phyloP scores from a whole-genome alignment of 1,140 invertebrate species.

The Calliopsis andreniformis region DNA sequence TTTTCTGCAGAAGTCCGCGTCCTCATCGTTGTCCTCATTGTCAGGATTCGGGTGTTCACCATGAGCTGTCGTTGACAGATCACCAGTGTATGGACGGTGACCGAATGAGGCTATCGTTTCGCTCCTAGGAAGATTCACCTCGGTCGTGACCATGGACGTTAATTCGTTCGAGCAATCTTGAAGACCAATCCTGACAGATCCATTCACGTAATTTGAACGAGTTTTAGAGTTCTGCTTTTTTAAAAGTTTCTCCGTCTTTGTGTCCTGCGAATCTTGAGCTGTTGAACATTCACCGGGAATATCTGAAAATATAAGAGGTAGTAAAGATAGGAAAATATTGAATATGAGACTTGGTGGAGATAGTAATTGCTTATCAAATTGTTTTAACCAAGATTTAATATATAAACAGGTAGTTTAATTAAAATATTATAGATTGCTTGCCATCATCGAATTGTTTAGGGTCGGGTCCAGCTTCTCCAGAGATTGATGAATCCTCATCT shows the following conservation, averaged over 20 bases:
- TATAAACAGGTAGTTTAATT: no score
- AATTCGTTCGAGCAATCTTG: slow-evolving; percentile 36
- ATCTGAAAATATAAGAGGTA: background rate
- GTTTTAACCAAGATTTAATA: no score
- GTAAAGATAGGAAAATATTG: no score
- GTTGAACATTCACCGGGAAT: background rate
- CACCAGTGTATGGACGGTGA: slow-evolving; percentile 58
- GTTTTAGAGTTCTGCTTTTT: slow-evolving; percentile 12
- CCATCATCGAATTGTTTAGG: slow-evolving; percentile 66
- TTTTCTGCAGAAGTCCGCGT: slow-evolving; percentile 65
- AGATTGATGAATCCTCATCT: slow-evolving; percentile 75
- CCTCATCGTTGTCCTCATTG: slow-evolving; percentile 29
- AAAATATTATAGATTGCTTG: no score
- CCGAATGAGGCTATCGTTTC: slow-evolving; percentile 77
- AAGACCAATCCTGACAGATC: slow-evolving; percentile 38
- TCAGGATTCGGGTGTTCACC: background rate
- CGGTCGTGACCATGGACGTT: slow-evolving; percentile 36
- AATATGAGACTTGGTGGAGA: no score
- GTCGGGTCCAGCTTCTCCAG: slow-evolving; percentile 69
- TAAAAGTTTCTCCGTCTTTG: background rate
- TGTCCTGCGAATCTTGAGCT: background rate
- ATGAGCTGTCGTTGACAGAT: slow-evolving; percentile 1
- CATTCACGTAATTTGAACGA: slow-evolving; percentile 53
- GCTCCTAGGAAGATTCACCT: slow-evolving; percentile 71
- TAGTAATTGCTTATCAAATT: no score